Evolutionary conservation across 2,888 invertebrate species (phyloP).

Genomic region (Lycocerus yunnanus): DNA sequence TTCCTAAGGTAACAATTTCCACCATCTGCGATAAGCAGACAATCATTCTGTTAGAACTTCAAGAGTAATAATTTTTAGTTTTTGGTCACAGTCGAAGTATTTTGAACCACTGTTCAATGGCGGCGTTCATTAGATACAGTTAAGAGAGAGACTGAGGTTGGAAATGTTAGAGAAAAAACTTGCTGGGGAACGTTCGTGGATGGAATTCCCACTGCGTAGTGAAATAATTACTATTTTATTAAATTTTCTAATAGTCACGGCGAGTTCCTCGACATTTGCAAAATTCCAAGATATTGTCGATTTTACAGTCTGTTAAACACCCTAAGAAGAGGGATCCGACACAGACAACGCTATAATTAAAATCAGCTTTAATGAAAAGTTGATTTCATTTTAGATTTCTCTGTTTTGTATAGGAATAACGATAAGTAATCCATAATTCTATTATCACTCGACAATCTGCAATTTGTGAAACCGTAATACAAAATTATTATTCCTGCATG

Average conservation of each 20-base stretch:
- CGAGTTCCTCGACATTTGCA: not conserved
- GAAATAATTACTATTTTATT: not conserved
- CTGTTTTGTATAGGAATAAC: not conserved
- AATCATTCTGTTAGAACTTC: too few species aligned
- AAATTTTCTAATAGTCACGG: not conserved
- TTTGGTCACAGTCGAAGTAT: not conserved
- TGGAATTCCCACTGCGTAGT: not conserved
- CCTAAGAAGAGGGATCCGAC: not conserved
- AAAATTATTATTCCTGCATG: not conserved
- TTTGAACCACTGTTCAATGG: not conserved
- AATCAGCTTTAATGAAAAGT: constrained; percentile 5
- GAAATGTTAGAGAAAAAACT: not conserved
- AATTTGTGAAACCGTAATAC: not conserved
- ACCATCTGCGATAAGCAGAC: too few species aligned
- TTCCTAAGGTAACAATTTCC: too few species aligned
- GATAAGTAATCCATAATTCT: not conserved
- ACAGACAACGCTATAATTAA: not conserved
- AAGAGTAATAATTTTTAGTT: too few species aligned
- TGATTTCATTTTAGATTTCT: constrained; percentile 1
- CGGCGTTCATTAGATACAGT: too few species aligned
- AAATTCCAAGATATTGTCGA: constrained; percentile 4
- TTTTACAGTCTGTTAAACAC: constrained; percentile 4
- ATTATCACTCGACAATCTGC: not conserved
- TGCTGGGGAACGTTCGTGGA: not conserved
- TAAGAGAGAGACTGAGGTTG: not conserved